Base-by-base conservation (phyloP, 2,888 invertebrate species). In the Eupithecia pulchellata region DNA sequence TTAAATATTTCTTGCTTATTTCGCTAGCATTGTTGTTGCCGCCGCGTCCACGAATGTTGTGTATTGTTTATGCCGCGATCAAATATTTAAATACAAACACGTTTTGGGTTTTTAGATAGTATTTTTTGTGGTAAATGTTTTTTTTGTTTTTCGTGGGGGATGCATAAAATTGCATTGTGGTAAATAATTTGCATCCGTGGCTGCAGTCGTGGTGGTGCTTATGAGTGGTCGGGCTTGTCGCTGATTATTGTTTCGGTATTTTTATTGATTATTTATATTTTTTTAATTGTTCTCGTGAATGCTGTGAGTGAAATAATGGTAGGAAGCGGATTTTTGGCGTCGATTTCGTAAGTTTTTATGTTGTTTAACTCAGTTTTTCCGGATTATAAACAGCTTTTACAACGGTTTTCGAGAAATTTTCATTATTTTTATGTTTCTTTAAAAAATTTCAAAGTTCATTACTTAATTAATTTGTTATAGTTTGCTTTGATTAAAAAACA, bases 1-100 rank as follows among this genome's bases (percentile, higher is more conserved):
- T 94, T 94, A 94, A 94, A 94, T 94, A 94, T 94, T 94, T 94
- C 94, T 94, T 94, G 94, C 94, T 94, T 94, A 93, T 94, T 94
- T 93, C 94, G 93, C 91, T 88, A 93, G 94, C 94, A 94, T 94
- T 94, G 94, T 94, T 94, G 94, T 94, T 92, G 87, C 91, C 89
- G 93, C 90, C 86, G 90, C 93, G 91, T 84, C 86, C 89, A 85
- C 86, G 91, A 83, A 91, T 93, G 94, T 94, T 93, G 93, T 93
- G 92, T 91, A 90, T 91, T 93, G 93, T 93, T 93, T 93, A 90
- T 91, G 89, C 81, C 89, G 88, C 83, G 87, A 84, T 87, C 87
- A 92, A 88, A 91, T 89, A 90, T 86, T 86, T 82, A 78, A 86
- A 82, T 82, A 83, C 81, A 83, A 83, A 87, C 84, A 85, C 64